A percentile compares a stretch with the other conserved stretches of the same genome.
These are phyloP conservation scores for Leptocoma aspasia DNA, from an alignment of 2,113 vertebrate genomes.

Conservation along the genomic window DNA sequence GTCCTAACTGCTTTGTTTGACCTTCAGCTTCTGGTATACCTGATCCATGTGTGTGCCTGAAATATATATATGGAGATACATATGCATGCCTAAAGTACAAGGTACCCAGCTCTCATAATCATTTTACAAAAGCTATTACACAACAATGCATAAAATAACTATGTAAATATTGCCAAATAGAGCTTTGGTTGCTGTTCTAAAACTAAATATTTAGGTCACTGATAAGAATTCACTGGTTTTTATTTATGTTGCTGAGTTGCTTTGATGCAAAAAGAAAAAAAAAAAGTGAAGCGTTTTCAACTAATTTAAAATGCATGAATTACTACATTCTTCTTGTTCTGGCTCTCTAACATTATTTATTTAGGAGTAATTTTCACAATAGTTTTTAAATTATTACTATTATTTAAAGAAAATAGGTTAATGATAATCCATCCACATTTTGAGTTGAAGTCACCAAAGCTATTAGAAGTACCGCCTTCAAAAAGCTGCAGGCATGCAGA, in stretches of 20 bases:
- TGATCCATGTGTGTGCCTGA: neutral
- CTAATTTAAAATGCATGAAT: neutral
- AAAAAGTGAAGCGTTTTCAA: neutral
- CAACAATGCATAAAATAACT: neutral
- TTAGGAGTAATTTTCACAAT: neutral
- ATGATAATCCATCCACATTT: neutral
- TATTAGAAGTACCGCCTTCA: neutral
- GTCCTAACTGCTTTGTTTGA: neutral
- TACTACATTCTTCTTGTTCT: neutral
- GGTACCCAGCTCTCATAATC: neutral
- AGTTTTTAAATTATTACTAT: neutral
- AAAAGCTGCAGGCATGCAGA: neutral
- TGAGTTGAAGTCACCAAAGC: neutral
- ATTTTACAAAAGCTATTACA: neutral
- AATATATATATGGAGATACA: neutral
- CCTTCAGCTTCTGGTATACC: neutral
- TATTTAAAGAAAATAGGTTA: neutral
- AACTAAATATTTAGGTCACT: neutral
- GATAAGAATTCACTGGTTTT: neutral
- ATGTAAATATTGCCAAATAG: neutral
- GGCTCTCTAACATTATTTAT: neutral
- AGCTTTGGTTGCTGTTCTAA: neutral
- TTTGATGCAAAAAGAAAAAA: neutral
- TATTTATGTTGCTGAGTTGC: neutral
- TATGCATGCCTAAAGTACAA: neutral